Evolutionary conservation across 2,113 vertebrate genomes (phyloP).

Genomic region (Propithecus coquereli): DNA sequence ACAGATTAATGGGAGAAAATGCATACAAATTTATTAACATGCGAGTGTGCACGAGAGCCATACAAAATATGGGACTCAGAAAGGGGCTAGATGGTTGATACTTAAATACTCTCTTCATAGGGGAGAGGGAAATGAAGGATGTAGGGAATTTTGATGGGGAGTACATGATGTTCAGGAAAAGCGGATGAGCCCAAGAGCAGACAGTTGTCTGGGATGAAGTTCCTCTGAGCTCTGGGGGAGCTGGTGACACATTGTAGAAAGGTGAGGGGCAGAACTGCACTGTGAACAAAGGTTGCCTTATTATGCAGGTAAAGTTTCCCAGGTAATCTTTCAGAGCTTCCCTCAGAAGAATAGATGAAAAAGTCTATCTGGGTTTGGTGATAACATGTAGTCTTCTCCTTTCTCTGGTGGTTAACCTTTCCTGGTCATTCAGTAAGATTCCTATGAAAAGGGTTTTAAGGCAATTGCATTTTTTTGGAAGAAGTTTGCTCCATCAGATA

Average conservation of each 20-base stretch:
- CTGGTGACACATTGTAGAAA: neutral
- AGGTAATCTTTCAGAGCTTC: neutral
- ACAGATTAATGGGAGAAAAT: neutral
- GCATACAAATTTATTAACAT: neutral
- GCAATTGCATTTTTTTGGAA: neutral
- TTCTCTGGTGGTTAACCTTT: neutral
- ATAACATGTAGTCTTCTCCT: neutral
- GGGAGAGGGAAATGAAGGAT: neutral
- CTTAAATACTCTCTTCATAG: neutral
- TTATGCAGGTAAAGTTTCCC: neutral
- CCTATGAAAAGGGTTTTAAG: neutral
- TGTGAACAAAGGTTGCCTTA: neutral
- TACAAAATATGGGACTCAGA: neutral
- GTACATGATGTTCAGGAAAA: neutral
- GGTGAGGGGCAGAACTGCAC: neutral
- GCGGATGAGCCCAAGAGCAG: neutral
- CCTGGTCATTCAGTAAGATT: neutral
- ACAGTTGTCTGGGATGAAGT: neutral
- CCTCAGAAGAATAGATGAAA: neutral
- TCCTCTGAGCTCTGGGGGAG: neutral
- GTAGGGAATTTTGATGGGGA: neutral
- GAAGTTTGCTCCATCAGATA: neutral
- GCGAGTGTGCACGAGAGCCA: neutral
- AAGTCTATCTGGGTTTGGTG: neutral
- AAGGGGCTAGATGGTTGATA: neutral